Conservation (phyloP, 2,797 vertebrate species). For the Mus spretus region DNA sequence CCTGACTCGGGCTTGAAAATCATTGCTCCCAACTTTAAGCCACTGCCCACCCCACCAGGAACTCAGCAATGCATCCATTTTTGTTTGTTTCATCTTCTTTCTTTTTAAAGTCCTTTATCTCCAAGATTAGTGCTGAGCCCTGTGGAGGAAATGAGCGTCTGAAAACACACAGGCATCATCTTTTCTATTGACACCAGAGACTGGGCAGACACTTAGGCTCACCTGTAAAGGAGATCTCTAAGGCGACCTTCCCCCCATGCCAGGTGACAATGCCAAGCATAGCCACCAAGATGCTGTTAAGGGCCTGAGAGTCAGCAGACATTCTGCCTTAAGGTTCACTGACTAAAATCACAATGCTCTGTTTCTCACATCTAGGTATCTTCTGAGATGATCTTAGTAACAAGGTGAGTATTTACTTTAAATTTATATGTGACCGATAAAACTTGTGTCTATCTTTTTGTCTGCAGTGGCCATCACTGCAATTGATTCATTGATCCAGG, state of each 20-base stretch:
- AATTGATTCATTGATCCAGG: slow-evolving; percentile 15
- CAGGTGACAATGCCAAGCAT: not conserved
- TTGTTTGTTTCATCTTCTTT: not conserved
- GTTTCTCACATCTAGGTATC: not conserved
- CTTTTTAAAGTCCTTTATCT: not conserved
- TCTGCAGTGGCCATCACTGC: not conserved
- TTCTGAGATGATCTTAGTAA: not conserved
- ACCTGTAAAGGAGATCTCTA: not conserved
- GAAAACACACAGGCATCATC: slow-evolving; percentile 5
- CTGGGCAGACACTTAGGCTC: slow-evolving; percentile 28
- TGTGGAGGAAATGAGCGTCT: not conserved
- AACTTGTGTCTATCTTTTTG: slow-evolving; percentile 35
- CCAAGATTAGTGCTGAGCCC: not conserved
- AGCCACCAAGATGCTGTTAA: not conserved
- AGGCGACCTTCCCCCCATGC: not conserved
- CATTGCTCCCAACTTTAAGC: not conserved
- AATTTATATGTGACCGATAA: not conserved
- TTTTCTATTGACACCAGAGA: not conserved
- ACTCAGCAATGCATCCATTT: not conserved
- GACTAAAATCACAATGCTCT: not conserved
- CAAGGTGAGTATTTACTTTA: slow-evolving; percentile 36
- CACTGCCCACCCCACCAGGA: not conserved
- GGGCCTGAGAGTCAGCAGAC: not conserved
- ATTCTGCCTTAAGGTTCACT: not conserved
- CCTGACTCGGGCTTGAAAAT: not conserved